A percentile compares a stretch with the other conserved stretches of the same genome.
phyloP scores from a whole-genome alignment of 1,140 invertebrate genomes.

The Scaptomyza graminum region DNA sequence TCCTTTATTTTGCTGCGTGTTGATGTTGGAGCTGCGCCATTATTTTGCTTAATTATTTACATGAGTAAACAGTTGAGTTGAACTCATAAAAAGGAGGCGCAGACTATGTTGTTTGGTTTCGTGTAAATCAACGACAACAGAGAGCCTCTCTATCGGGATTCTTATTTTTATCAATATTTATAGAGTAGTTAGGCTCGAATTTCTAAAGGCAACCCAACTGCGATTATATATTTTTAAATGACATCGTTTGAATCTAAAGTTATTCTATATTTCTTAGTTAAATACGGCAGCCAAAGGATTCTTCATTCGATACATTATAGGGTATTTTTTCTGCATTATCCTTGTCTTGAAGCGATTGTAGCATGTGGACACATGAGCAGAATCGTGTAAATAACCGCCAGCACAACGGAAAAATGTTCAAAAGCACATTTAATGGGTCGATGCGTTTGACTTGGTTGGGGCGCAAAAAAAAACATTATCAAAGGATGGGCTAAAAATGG shows the following conservation, averaged over 20 bases:
- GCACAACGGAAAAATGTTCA: conserved; percentile 52
- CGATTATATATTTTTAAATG: too few species aligned
- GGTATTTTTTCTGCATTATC: too few species aligned
- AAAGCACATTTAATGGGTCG: conserved; percentile 71
- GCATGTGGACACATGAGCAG: not conserved
- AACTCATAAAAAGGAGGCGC: conserved; percentile 33
- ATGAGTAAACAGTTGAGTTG: conserved; percentile 79
- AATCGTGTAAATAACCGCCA: too few species aligned
- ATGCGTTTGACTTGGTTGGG: conserved; percentile 28
- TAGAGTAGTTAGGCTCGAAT: not conserved
- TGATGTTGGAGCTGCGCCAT: conserved; percentile 55
- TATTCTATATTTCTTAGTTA: too few species aligned
- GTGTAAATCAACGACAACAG: conserved; percentile 34
- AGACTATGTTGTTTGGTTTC: conserved; percentile 18
- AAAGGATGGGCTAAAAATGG: conserved; percentile 8
- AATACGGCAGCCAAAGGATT: too few species aligned
- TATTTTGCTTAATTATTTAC: conserved; percentile 80
- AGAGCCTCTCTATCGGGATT: not conserved
- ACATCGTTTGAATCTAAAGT: too few species aligned
- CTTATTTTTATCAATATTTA: not conserved
- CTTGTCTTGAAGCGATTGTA: not conserved
- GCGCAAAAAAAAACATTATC: conserved; percentile 38
- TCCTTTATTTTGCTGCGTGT: conserved; percentile 46
- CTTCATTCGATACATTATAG: too few species aligned
- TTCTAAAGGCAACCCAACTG: too few species aligned